These are phyloP conservation scores for Euplexia lucipara DNA, from an alignment of 2,888 invertebrate species.

Conservation along the genomic window DNA sequence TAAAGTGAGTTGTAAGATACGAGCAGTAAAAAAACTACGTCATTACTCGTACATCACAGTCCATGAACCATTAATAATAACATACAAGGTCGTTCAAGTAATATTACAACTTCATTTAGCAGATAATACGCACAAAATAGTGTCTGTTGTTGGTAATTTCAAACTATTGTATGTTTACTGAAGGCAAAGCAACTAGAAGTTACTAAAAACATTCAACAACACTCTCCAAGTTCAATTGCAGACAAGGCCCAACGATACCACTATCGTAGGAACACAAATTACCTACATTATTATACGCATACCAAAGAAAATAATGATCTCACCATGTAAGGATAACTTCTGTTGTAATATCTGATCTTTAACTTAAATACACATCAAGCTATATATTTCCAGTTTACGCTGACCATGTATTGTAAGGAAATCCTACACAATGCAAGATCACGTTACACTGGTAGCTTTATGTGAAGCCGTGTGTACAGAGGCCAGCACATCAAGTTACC, in stretches of 20 bases:
- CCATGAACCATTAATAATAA: slow-evolving; percentile 1
- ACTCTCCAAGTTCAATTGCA: slow-evolving; percentile 3
- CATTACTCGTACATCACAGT: neutral
- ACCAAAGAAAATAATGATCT: neutral
- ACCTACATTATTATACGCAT: too few species aligned
- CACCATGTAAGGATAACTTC: neutral
- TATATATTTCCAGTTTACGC: too few species aligned
- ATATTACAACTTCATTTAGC: slow-evolving; percentile 16
- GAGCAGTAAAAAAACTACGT: neutral
- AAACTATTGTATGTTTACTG: too few species aligned
- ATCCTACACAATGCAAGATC: too few species aligned
- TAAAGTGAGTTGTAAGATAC: neutral
- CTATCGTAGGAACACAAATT: slow-evolving; percentile 5
- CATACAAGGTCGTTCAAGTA: slow-evolving; percentile 16
- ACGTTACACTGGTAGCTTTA: too few species aligned
- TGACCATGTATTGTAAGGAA: too few species aligned
- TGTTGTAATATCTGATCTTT: neutral
- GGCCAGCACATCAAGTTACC: too few species aligned
- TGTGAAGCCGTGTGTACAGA: too few species aligned
- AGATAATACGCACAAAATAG: slow-evolving; percentile 1
- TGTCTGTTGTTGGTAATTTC: too few species aligned
- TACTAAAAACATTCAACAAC: neutral
- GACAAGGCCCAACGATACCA: neutral
- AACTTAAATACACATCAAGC: too few species aligned
- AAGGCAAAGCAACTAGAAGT: too few species aligned